phyloP scores from a whole-genome alignment of 2,797 vertebrate genomes.

The Sarcophilus harrisii region DNA sequence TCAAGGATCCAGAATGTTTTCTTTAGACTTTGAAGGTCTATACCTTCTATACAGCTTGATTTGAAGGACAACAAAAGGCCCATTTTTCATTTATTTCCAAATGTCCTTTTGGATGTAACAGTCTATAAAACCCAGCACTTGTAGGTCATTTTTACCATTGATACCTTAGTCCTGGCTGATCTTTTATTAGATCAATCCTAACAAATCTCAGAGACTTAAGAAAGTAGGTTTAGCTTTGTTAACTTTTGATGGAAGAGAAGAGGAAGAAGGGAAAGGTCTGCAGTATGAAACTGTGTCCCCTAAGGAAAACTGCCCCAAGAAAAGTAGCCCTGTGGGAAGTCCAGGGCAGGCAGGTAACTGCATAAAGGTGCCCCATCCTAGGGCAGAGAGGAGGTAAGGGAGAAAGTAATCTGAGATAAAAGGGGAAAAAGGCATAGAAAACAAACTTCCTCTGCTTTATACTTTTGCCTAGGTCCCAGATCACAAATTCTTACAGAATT shows the following conservation, averaged over 20 bases:
- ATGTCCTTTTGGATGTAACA: background rate
- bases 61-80: background rate
- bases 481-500: background rate
- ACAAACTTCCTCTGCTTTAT: background rate
- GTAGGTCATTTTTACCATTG: background rate
- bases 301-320: background rate
- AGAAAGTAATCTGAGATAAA: background rate
- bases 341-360: background rate
- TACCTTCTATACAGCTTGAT: background rate
- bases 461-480: background rate
- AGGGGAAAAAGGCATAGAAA: background rate
- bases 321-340: background rate
- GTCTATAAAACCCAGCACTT: background rate
- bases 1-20: background rate
- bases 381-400: background rate
- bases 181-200: background rate
- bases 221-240: background rate
- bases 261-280: background rate
- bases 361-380: background rate
- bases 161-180: background rate
- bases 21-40: background rate
- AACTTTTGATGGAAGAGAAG: background rate
- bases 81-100: background rate
- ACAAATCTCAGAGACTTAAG: background rate
- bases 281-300: background rate